These are phyloP conservation scores for Empis stercorea DNA, from an alignment of 2,888 invertebrate genomes.

Conservation along the genomic window DNA sequence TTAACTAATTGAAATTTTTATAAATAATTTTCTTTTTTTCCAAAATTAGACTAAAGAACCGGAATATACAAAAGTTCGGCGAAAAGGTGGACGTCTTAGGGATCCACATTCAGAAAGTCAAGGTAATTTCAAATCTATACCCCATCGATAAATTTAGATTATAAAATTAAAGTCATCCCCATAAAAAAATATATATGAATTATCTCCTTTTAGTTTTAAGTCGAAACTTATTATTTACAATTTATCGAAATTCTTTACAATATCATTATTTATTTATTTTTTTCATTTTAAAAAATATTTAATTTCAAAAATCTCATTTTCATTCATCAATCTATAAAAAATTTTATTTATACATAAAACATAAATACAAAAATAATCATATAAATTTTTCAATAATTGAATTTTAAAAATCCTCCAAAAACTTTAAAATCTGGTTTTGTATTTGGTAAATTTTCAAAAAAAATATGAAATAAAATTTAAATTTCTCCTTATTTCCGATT, in stretches of 20 bases:
- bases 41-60: constrained; percentile 49
- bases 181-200: neutral
- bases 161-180: neutral
- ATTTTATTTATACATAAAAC: too few relatives aligned
- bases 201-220: constrained; percentile 14
- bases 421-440: too few relatives aligned
- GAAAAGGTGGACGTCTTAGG: constrained; percentile 65
- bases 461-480: too few relatives aligned
- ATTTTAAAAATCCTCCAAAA: too few relatives aligned
- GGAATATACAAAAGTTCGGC: constrained; percentile 69
- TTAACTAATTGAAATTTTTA: neutral
- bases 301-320: too few relatives aligned
- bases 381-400: too few relatives aligned
- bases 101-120: constrained; percentile 76
- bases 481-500: too few relatives aligned
- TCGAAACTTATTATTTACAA: constrained; percentile 14
- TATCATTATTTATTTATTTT: too few relatives aligned
- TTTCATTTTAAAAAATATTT: constrained; percentile 10
- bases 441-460: too few relatives aligned
- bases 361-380: too few relatives aligned
- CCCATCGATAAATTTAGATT: too few relatives aligned
- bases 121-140: constrained; percentile 41
- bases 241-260: constrained; percentile 15
- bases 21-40: constrained; percentile 11
- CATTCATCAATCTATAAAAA: too few relatives aligned